Evolutionary conservation across 2,113 vertebrate genomes (phyloP), one percentile per base, ranked within the genome.

Genomic region (Canis aureus): DNA sequence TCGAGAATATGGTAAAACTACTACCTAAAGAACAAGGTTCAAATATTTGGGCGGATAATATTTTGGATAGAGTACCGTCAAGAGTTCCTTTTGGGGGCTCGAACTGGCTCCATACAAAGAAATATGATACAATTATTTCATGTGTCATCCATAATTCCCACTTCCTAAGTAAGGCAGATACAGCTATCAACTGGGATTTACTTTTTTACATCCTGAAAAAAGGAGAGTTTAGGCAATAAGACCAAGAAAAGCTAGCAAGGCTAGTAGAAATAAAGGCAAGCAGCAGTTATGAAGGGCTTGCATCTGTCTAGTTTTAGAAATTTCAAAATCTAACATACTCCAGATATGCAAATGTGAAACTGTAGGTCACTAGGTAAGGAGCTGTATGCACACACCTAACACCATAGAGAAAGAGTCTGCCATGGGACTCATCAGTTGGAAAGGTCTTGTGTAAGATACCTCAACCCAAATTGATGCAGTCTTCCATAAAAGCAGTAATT

Each of bases 391-490:
- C 6, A 74, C 38, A 51, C 79, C n/a, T 82, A 89, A 64, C 82
- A 81, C 16, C 93, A 95, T 1, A 90, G 57, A 3, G 0, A 67
- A 69, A 35, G 1, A 57, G 0, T 92, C 88, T 96, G 82, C 84
- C 76, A 73, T 87, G 98, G 98, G 95, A 96, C 93, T 98, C 95
- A 79, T 73, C 82, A 95, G 96, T 79, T 62, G 92, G 96, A 55
- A 53, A 97, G 80, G 97, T 97, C 96, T 97, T 98, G 79, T 25
- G 88, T 96, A 98, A 98, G 97, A 98, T 98, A 98, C 98, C 98
- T 98, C 97, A 98, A 96, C 98, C 97, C 98, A 98, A 98, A 98
- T 94, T 97, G 98, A 98, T 97, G 97, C 93, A 98, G 97, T 98
- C 96, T 98, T 98, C 98, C 98, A 97, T 73, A 98, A 99, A 98